phyloP scores from a whole-genome alignment of 2,113 vertebrate species.

The Eupsittula cactorum region DNA sequence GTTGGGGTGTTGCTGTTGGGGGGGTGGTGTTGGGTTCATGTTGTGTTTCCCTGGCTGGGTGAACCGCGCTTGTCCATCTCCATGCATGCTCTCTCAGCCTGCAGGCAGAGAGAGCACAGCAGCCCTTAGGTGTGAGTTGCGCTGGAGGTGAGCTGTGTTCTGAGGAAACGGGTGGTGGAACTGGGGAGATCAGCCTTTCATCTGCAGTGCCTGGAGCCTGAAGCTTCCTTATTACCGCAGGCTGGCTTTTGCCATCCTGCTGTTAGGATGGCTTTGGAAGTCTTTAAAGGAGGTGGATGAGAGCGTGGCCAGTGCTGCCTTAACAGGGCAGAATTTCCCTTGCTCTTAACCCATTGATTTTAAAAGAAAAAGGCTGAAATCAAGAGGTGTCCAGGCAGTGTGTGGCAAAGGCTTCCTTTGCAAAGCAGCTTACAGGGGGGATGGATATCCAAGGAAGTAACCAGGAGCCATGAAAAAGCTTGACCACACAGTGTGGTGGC shows the following conservation, averaged over 20 bases:
- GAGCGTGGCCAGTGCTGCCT: accelerated
- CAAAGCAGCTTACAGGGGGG: neutral
- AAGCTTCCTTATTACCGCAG: neutral
- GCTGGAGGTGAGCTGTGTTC: neutral
- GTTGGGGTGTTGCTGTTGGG: neutral
- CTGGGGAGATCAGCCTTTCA: neutral
- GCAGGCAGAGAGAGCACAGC: neutral
- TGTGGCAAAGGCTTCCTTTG: neutral
- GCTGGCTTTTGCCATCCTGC: neutral
- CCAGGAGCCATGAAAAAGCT: neutral
- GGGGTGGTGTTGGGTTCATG: neutral
- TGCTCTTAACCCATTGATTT: neutral
- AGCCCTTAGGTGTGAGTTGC: accelerated
- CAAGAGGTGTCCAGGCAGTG: neutral
- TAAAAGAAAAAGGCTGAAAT: neutral
- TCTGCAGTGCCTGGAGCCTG: neutral
- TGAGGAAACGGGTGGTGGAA: neutral
- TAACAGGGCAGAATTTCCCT: neutral
- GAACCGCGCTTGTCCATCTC: neutral
- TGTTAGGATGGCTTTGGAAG: neutral
- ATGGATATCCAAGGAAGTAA: neutral
- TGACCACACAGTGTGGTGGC: neutral
- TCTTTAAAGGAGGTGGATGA: neutral
- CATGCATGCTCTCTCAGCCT: accelerated
- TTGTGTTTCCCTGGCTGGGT: neutral